These are phyloP conservation scores for Erithacus rubecula DNA, from an alignment of 2,797 vertebrate species.

Conservation along the genomic window DNA sequence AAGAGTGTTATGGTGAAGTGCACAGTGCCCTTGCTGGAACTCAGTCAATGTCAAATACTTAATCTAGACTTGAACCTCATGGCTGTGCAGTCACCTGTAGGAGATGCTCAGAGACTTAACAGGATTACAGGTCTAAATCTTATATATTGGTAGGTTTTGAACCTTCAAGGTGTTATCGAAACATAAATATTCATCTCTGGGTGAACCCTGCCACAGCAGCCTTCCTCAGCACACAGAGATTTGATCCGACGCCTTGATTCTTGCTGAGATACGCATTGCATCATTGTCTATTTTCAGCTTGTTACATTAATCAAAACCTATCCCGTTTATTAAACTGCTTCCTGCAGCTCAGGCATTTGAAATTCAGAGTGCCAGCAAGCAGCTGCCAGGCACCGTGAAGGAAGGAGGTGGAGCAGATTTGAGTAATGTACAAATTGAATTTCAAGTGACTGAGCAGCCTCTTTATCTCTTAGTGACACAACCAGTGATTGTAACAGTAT, in stretches of 20 bases:
- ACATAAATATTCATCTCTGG: conserved; percentile 40
- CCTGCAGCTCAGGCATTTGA: conserved; percentile 74
- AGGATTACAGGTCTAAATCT: conserved; percentile 48
- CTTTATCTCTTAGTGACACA: conserved; percentile 77
- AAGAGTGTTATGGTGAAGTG: not conserved
- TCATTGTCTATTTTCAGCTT: conserved; percentile 75
- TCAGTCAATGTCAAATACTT: conserved; percentile 27
- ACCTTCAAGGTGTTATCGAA: conserved; percentile 45
- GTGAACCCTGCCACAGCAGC: not conserved
- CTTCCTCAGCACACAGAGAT: conserved; percentile 27
- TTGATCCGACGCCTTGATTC: conserved; percentile 41
- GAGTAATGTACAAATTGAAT: conserved; percentile 77
- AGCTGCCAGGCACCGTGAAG: conserved; percentile 69
- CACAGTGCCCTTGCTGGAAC: not conserved
- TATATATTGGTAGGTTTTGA: conserved; percentile 24
- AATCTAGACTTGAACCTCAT: conserved; percentile 36
- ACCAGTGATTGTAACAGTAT: conserved; percentile 63
- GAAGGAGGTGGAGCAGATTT: conserved; percentile 64
- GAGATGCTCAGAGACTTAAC: conserved; percentile 1
- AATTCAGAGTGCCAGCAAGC: conserved; percentile 71
- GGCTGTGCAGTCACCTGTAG: conserved; percentile 50
- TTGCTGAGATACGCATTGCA: conserved; percentile 72
- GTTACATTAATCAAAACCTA: conserved; percentile 79
- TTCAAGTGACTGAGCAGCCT: conserved; percentile 78
- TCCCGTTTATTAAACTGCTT: conserved; percentile 75